Evolutionary conservation across 2,888 invertebrate species (phyloP).

Genomic region (Eledona agricola): DNA sequence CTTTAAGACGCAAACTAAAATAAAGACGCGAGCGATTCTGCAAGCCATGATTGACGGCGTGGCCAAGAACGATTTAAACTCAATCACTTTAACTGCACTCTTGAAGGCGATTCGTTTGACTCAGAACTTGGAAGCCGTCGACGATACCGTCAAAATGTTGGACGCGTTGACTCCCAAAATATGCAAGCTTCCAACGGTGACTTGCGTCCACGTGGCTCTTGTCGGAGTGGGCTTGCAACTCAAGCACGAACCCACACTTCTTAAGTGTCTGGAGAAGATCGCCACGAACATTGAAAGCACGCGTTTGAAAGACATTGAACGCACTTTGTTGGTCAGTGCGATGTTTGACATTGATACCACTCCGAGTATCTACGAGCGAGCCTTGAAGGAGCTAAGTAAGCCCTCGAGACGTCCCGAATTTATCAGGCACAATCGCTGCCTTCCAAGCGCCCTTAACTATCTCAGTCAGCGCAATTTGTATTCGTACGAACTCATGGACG

Average conservation of each 20-base stretch:
- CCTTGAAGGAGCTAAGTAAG: conserved; percentile 65
- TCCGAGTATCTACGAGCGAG: conserved; percentile 62
- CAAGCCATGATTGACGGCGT: conserved; percentile 60
- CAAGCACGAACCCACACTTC: conserved; percentile 62
- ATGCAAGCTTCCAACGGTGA: conserved; percentile 68
- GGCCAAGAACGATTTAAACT: conserved; percentile 67
- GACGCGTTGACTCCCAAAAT: conserved; percentile 67
- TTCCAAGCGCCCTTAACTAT: conserved; percentile 70
- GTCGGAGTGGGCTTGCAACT: conserved; percentile 67
- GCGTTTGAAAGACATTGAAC: conserved; percentile 80
- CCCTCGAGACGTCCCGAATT: conserved; percentile 68
- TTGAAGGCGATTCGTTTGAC: conserved; percentile 74
- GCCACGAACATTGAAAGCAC: conserved; percentile 60
- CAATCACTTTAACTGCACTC: conserved; percentile 72
- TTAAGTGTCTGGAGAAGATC: conserved; percentile 66
- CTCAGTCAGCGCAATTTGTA: conserved; percentile 67
- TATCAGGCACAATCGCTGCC: conserved; percentile 67
- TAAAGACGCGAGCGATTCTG: conserved; percentile 66
- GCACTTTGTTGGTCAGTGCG: conserved; percentile 70
- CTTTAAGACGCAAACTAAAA: conserved; percentile 76
- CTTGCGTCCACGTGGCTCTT: conserved; percentile 73
- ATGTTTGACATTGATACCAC: conserved; percentile 68
- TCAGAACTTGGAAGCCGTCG: conserved; percentile 60
- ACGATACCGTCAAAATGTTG: conserved; percentile 64
- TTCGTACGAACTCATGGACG: conserved; percentile 69